Evolutionary conservation across 23 tunicate genomes (phyloP), one percentile per base, ranked within the genome.

Genomic region (Halocynthia aurantium): DNA sequence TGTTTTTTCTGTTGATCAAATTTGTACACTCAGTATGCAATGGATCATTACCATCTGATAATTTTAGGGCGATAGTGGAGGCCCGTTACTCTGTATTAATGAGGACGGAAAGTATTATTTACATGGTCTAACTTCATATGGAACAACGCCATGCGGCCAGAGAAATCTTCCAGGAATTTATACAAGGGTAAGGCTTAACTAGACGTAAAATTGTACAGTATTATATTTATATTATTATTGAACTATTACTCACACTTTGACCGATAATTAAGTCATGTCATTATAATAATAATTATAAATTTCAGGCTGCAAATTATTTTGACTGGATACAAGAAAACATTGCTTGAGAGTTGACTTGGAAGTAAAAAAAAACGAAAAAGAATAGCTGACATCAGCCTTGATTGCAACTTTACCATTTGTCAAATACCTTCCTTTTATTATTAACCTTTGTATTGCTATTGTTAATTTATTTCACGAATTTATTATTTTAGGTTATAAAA

Each of bases 31-130:
- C 72, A 2, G 11, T 67, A 15, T 0, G 21, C 17, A 15, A 15
- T 67, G 19, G 17, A 22, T n/a, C 12, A 67, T 67, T 11, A n/a
- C 19, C 19, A n/a, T n/a, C n/a, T 51, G 44, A 44, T 74, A 56
- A 51, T 10, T 62, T 19, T 50, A 80, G 83, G 83, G 83, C 13
- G 83, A 80, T 51, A 80, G 83, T 44, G 83, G 83, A 10, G 83
- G 83, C 2, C 83, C 83, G 2, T 69, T 80, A 52, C 51, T 69
- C 40, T 80, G 83, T 20, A 53, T 67, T n/a, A 22, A 80, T 8
- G 21, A 17, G 20, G 22, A 52, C 8, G 76, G 57, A 5, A 19
- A 15, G 21, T 67, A 54, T 50, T 80, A 71, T 54, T 62, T 80
- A 13, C 63, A 67, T 49, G 83, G 83, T 7, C 8, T 80, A 50